These are phyloP conservation scores for Urocolius indicus DNA, from an alignment of 2,113 vertebrate genomes.

Conservation along the genomic window DNA sequence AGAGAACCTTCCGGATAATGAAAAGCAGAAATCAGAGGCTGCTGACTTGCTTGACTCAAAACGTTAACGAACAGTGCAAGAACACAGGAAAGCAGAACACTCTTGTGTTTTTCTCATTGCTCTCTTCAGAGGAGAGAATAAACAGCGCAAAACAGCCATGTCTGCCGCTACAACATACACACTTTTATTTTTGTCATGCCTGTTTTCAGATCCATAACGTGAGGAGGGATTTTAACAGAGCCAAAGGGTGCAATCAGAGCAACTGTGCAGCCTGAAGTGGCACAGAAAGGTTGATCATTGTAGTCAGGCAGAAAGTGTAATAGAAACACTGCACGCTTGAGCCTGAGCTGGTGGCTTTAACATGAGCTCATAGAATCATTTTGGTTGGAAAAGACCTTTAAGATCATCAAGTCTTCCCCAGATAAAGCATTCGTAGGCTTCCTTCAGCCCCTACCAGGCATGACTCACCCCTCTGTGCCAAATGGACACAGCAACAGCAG, in stretches of 20 bases:
- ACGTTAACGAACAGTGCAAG: slow-evolving; percentile 39
- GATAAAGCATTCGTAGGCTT: accelerated
- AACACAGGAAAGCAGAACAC: background rate
- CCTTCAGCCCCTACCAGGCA: background rate
- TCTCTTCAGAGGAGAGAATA: background rate
- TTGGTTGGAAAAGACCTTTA: no score
- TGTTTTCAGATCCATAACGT: background rate
- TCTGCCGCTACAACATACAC: background rate
- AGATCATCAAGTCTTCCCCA: background rate
- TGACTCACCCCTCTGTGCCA: background rate
- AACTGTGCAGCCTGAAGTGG: background rate
- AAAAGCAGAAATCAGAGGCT: slow-evolving; percentile 28
- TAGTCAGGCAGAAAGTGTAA: background rate
- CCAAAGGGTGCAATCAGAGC: background rate
- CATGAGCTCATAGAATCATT: no score
- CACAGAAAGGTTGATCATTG: accelerated
- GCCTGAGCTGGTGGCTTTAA: background rate
- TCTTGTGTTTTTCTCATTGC: background rate
- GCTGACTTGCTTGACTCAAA: slow-evolving; percentile 5
- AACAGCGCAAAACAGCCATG: background rate
- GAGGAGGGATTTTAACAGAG: background rate
- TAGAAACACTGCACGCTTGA: background rate
- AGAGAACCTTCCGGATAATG: slow-evolving; percentile 32
- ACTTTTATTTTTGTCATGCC: background rate
- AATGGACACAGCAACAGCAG: accelerated